Evolutionary conservation across 2,888 invertebrate genomes (phyloP).

Genomic region (Drosophila longiperda): DNA sequence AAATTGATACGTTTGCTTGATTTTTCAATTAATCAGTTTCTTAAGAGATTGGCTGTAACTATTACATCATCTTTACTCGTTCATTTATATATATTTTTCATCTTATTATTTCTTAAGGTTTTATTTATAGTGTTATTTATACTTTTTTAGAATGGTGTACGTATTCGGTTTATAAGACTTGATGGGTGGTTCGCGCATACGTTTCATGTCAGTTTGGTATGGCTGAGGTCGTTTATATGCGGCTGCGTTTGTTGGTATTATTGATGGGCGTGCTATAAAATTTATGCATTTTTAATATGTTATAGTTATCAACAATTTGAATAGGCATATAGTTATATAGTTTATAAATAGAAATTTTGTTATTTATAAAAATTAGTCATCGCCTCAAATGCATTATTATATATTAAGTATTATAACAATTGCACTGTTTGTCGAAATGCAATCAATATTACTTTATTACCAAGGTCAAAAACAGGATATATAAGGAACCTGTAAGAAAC

Average conservation of each 20-base stretch:
- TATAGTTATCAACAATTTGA: constrained; percentile 30
- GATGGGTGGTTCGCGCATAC: constrained; percentile 80
- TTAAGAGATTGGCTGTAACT: constrained; percentile 26
- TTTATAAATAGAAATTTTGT: constrained; percentile 37
- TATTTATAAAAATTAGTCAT: constrained; percentile 42
- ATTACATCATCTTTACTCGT: constrained; percentile 50
- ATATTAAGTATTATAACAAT: constrained; percentile 22
- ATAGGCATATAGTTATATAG: constrained; percentile 16
- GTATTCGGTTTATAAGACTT: constrained; percentile 80
- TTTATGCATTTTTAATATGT: constrained; percentile 61
- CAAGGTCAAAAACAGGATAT: constrained; percentile 17
- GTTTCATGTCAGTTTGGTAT: constrained; percentile 81
- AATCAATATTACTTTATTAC: constrained; percentile 27
- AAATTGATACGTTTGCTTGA: constrained; percentile 40
- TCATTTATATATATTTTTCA: constrained; percentile 38
- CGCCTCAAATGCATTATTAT: constrained; percentile 16
- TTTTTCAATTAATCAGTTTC: constrained; percentile 26
- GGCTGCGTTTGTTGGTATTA: constrained; percentile 77
- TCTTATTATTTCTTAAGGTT: constrained; percentile 19
- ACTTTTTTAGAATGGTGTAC: constrained; percentile 79
- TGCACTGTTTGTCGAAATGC: constrained; percentile 18
- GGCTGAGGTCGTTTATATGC: constrained; percentile 80
- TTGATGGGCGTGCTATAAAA: constrained; percentile 81
- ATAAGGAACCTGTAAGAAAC: constrained; percentile 1
- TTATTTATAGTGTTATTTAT: constrained; percentile 62